These are phyloP conservation scores for Netta rufina DNA, from an alignment of 2,797 vertebrate genomes.

Conservation along the genomic window DNA sequence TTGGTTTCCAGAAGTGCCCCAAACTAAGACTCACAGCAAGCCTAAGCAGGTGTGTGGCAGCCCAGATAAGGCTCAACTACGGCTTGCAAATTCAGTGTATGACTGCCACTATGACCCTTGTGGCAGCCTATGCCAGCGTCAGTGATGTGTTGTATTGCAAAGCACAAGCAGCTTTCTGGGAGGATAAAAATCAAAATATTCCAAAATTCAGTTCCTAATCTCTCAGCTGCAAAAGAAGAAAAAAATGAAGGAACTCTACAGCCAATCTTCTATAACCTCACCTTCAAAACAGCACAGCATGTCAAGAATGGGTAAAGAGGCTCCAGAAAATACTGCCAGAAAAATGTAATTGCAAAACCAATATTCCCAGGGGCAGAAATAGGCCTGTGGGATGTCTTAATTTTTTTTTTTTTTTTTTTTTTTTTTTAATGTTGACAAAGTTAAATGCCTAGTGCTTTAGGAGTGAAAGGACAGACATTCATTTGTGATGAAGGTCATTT, in stretches of 20 bases:
- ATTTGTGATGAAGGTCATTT: neutral
- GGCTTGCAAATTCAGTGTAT: neutral
- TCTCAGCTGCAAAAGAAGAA: neutral
- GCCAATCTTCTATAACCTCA: neutral
- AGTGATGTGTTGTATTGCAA: neutral
- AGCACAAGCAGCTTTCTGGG: neutral
- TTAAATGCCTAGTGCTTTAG: neutral
- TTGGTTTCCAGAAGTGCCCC: neutral
- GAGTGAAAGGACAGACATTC: neutral
- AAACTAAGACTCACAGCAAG: neutral
- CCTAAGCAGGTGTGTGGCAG: neutral
- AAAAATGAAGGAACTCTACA: neutral
- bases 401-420: neutral
- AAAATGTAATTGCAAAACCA: neutral
- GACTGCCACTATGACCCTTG: neutral
- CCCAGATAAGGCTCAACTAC: neutral
- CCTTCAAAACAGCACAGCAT: neutral
- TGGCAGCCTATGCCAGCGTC: neutral
- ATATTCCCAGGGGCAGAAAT: neutral
- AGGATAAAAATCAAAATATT: neutral
- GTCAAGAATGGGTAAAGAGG: neutral
- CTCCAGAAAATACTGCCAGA: neutral
- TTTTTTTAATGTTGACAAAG: neutral
- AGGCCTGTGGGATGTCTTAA: neutral
- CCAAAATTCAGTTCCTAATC: neutral